Percentiles rank a stretch among this genome's conserved stretches.
These are phyloP conservation scores for Pelodytes ibericus DNA, from an alignment of 2,797 vertebrate species.

Conservation along the genomic window DNA sequence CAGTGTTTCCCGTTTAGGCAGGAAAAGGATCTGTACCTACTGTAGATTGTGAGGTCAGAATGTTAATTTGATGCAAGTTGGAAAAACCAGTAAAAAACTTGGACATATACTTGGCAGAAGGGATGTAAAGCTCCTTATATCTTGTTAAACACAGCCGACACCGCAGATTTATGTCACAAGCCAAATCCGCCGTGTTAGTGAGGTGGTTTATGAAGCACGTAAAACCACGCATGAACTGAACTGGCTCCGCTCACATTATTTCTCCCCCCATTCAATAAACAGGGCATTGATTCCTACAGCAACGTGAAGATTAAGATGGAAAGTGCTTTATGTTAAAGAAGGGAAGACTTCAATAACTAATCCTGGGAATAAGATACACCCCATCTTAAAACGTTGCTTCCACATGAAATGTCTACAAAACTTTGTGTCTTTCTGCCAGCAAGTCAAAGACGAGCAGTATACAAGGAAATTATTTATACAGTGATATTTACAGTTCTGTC, in stretches of 20 bases:
- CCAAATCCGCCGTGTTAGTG: background rate
- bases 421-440: background rate
- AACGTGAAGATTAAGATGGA: background rate
- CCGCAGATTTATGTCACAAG: background rate
- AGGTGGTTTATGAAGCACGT: background rate
- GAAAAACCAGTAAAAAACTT: background rate
- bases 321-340: background rate
- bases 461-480: conserved; percentile 1
- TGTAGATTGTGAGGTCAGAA: background rate
- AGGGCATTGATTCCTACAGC: background rate
- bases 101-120: background rate
- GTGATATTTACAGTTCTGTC: background rate
- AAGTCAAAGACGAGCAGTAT: background rate
- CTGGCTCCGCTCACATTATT: background rate
- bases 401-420: background rate
- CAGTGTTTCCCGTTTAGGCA: too few species aligned
- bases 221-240: background rate
- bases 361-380: background rate
- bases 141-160: background rate
- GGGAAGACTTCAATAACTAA: background rate
- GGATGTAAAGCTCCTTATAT: background rate
- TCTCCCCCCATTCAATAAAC: background rate
- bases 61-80: background rate
- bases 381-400: background rate
- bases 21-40: too few species aligned